A percentile compares a stretch with the other conserved stretches of the same genome.
Evolutionary conservation across 2,888 invertebrate genomes (phyloP).

Genomic region (Lathronympha strigana): DNA sequence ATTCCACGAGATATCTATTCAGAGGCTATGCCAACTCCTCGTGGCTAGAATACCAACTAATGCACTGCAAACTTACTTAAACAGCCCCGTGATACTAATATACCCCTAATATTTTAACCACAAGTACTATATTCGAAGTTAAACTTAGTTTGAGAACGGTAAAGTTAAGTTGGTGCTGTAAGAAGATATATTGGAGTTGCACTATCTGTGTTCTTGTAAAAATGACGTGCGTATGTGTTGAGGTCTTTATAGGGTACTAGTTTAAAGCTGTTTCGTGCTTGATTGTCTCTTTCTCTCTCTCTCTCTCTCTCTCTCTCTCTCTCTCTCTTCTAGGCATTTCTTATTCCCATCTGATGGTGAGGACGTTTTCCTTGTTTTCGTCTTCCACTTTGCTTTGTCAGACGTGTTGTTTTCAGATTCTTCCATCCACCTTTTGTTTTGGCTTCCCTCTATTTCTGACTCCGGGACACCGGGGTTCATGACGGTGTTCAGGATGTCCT

Average conservation of each 20-base stretch:
- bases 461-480: too few species aligned
- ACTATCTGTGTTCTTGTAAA: slow-evolving; percentile 54
- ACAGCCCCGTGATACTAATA: slow-evolving; percentile 4
- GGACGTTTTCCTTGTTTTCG: too few species aligned
- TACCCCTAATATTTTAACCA: neutral
- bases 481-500: too few species aligned
- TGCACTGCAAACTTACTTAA: slow-evolving; percentile 45
- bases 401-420: too few species aligned
- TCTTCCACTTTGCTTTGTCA: too few species aligned
- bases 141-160: neutral
- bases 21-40: slow-evolving; percentile 71
- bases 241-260: slow-evolving; percentile 54
- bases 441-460: too few species aligned
- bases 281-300: too few species aligned
- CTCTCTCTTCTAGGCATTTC: too few species aligned
- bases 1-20: slow-evolving; percentile 79
- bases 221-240: slow-evolving; percentile 70
- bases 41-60: slow-evolving; percentile 70
- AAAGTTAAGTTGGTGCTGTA: slow-evolving; percentile 18
- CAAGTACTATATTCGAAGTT: neutral
- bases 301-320: too few species aligned
- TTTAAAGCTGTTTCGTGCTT: slow-evolving; percentile 23
- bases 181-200: slow-evolving; percentile 44
- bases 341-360: too few species aligned
- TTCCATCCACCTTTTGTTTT: too few species aligned